A percentile compares a stretch with the other conserved stretches of the same genome.
Evolutionary conservation across 2,888 invertebrate species (phyloP).

Genomic region (Platycnemis pennipes): DNA sequence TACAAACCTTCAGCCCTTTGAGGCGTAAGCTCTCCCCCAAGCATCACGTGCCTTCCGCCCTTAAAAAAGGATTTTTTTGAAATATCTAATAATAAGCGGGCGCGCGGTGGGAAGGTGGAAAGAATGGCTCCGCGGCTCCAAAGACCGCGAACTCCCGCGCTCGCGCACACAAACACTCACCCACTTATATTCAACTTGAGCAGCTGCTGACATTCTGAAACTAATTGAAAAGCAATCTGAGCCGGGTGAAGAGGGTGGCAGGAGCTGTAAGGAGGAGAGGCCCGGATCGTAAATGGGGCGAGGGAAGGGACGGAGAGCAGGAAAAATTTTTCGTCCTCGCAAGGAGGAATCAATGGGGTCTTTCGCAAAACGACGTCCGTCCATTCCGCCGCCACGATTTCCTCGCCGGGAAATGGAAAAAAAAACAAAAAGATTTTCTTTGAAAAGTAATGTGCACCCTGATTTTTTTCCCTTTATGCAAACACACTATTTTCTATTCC

Average conservation of each 20-base stretch:
- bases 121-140: not conserved
- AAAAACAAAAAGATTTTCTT: not conserved
- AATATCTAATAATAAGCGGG: not conserved
- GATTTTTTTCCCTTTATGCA: not conserved
- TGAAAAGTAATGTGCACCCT: not conserved
- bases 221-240: slow-evolving; percentile 61
- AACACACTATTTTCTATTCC: not conserved
- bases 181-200: slow-evolving; percentile 54
- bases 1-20: not conserved
- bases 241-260: not conserved
- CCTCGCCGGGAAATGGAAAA: not conserved
- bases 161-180: not conserved
- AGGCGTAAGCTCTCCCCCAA: not conserved
- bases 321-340: not conserved
- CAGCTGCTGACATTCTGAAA: slow-evolving; percentile 59
- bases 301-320: not conserved
- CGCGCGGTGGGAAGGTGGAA: not conserved
- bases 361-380: not conserved
- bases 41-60: not conserved
- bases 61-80: not conserved
- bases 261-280: not conserved
- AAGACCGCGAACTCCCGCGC: not conserved
- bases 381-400: not conserved
- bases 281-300: too few species aligned
- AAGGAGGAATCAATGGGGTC: not conserved